Evolutionary conservation across 2,113 vertebrate species (phyloP).

Genomic region (Bubo scandiacus): DNA sequence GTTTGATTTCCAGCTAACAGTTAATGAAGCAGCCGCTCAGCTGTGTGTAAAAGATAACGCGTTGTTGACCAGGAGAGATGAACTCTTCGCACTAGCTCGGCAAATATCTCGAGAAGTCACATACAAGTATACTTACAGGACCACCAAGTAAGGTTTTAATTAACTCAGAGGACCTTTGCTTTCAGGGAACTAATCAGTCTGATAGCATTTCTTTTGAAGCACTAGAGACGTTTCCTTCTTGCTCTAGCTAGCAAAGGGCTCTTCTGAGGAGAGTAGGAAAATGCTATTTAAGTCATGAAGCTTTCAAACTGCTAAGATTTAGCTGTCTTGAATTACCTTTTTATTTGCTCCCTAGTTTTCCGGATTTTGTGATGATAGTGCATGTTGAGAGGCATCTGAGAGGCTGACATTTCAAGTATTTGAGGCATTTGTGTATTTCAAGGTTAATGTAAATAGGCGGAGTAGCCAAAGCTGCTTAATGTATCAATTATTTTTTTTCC

Average conservation of each 20-base stretch:
- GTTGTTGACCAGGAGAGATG: conserved; percentile 89
- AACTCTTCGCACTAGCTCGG: conserved; percentile 91
- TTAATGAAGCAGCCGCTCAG: conserved; percentile 95
- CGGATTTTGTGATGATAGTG: not conserved
- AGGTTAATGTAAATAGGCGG: not conserved
- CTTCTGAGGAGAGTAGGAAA: not conserved
- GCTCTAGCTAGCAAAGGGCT: not conserved
- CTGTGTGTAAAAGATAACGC: conserved; percentile 92
- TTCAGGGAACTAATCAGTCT: not conserved
- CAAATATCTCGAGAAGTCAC: conserved; percentile 97
- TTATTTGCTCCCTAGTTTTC: not conserved
- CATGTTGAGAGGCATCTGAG: not conserved
- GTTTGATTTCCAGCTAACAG: conserved; percentile 83
- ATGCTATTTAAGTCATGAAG: not conserved
- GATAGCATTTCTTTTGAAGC: not conserved
- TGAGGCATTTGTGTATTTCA: not conserved
- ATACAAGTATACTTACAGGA: conserved; percentile 95
- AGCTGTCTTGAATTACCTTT: not conserved
- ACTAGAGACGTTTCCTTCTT: not conserved
- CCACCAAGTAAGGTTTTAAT: conserved; percentile 86
- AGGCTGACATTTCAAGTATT: not conserved
- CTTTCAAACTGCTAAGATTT: not conserved
- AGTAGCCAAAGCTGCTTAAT: not conserved
- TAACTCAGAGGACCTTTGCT: not conserved
- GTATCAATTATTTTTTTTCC: not conserved